Evolutionary conservation across 2,797 vertebrate species (phyloP).

Genomic region (Rhinichthys osculus): DNA sequence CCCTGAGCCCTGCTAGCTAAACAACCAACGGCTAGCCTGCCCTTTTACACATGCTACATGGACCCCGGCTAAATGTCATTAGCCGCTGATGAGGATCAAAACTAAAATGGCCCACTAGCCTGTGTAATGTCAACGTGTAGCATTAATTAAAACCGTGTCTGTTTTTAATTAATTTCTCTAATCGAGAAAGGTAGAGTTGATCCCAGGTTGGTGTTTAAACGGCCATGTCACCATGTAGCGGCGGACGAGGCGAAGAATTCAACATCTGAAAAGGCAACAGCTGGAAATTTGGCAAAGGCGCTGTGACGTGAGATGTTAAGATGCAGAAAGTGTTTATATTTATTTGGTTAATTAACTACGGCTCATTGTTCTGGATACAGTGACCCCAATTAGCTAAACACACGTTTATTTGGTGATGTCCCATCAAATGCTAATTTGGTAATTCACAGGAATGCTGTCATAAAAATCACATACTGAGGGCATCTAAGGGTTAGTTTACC

Average conservation of each 20-base stretch:
- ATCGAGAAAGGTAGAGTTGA: slow-evolving; percentile 24
- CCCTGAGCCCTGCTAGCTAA: slow-evolving; percentile 36
- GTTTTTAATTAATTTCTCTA: slow-evolving; percentile 54
- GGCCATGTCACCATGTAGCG: neutral
- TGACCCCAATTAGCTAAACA: slow-evolving; percentile 43
- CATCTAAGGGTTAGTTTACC: neutral
- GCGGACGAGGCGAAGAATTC: neutral
- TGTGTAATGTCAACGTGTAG: slow-evolving; percentile 45
- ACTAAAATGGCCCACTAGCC: slow-evolving; percentile 30
- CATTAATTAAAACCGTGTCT: slow-evolving; percentile 50
- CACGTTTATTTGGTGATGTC: slow-evolving; percentile 7
- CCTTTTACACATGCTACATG: slow-evolving; percentile 49
- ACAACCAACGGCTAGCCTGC: slow-evolving; percentile 26
- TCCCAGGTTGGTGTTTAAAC: neutral
- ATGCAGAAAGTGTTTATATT: slow-evolving; percentile 38
- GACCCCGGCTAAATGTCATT: slow-evolving; percentile 50
- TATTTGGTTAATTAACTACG: slow-evolving; percentile 51
- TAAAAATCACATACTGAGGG: neutral
- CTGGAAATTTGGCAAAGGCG: neutral
- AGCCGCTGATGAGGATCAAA: slow-evolving; percentile 46
- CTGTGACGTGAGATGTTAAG: neutral
- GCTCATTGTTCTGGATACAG: slow-evolving; percentile 40
- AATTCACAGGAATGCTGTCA: neutral
- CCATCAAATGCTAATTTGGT: slow-evolving; percentile 24
- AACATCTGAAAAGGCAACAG: neutral